Evolutionary conservation across 2,113 vertebrate genomes (phyloP), one percentile per base, ranked within the genome.

Genomic region (Silurus glanis): DNA sequence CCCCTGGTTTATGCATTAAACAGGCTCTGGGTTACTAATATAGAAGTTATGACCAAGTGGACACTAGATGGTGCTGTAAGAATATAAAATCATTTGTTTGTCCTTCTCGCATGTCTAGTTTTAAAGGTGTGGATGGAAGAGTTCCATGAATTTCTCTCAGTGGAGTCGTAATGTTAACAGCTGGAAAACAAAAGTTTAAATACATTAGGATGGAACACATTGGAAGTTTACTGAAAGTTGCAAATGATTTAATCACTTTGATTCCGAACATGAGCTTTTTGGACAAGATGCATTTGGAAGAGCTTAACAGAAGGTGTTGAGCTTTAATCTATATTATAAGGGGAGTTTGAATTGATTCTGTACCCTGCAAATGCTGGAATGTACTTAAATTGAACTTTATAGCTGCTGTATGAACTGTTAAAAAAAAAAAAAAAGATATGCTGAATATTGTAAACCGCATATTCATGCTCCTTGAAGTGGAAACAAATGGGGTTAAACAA

Each of bases 11-110:
- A 9, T 80, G 45, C n/a, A 4, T 59, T 17, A 8, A 59, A 12
- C 25, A 21, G 55, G 55, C 37, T 23, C 56, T 61, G 23, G 37
- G 56, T 61, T 47, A 61, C 6, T 80, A 47, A 7, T 61, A 45
- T 19, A 25, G n/a, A 56, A n/a, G 47, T 51, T 37, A 13, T 58
- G 4, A 3, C 25, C 1, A 9, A 49, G 9, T n/a, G 58, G 19
- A n/a, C 80, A 81, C 80, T 64, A 81, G 80, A 64, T 81, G 80
- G 80, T 6, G 80, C 80, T 64, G 53, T 28, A 59, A 19, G 16
- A 37, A 81, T 81, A 21, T 64, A 6, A 82, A 49, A 64, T 49
- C 37, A 28, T 58, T 8, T 5, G 25, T 80, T 61, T 14, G 25
- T 25, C 6, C 12, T 9, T 55, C 51, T 61, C 9, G 4, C 37